Conservation (phyloP, 2,113 vertebrate species). For the Phrynosoma blainvillii region DNA sequence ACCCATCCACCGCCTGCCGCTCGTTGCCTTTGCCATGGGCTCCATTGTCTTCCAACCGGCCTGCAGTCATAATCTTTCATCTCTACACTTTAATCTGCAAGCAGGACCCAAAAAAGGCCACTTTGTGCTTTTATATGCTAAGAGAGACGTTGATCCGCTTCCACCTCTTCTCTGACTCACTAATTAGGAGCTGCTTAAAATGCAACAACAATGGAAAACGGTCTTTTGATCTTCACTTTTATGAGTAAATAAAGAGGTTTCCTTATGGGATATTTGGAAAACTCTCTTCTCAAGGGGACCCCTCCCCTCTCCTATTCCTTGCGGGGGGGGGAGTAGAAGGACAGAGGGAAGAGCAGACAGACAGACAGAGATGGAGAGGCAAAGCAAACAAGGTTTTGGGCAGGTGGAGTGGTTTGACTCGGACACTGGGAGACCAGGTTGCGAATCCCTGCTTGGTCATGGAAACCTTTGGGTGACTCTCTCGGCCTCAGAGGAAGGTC, state of each 20-base stretch:
- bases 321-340: neutral
- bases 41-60: neutral
- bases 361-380: too few species aligned
- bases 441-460: too few species aligned
- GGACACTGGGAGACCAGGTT: too few species aligned
- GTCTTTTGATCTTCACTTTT: slow-evolving; percentile 17
- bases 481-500: too few species aligned
- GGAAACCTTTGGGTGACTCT: too few species aligned
- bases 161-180: slow-evolving; percentile 19
- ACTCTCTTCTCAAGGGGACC: neutral
- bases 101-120: neutral
- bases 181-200: slow-evolving; percentile 23
- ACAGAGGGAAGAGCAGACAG: too few species aligned
- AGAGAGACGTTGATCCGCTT: neutral
- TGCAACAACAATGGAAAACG: slow-evolving; percentile 2
- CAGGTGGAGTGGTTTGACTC: too few species aligned
- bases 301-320: neutral
- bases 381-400: too few species aligned
- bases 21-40: neutral
- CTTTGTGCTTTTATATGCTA: slow-evolving; percentile 11
- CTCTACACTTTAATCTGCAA: slow-evolving; percentile 6
- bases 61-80: slow-evolving; percentile 4
- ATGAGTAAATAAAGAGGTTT: slow-evolving; percentile 2
- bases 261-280: neutral
- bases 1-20: neutral